Evolutionary conservation across 2,113 vertebrate species (phyloP), one percentile per base, ranked within the genome.

Genomic region (Aegotheles bennettii): DNA sequence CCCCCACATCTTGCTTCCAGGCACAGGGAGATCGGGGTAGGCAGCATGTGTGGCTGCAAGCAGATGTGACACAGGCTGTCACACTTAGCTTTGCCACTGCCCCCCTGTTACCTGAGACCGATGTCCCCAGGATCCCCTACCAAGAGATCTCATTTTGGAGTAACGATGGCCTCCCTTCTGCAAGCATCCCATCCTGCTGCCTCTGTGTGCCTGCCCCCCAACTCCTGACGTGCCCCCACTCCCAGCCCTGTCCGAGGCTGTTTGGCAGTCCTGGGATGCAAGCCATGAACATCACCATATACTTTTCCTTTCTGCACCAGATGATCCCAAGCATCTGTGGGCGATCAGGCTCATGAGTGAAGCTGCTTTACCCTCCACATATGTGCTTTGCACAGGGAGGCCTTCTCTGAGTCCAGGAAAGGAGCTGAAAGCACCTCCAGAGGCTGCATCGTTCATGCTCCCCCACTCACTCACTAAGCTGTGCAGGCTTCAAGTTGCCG

Each of bases 361-460:
- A 88, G 59, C 45, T 1, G 1, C 38, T 21, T 45, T 42, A 29
- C 45, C 70, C 56, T 80, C 63, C 14, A 15, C 63, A 31, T 47
- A 45, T 0, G 1, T 26, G 57, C 63, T 87, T 76, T 65, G 43
- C 63, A 59, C 53, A 29, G 16, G 36, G 53, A 87, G 65, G 47
- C 25, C 68, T 94, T 64, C 40, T 79, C 68, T 23, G 56, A 10
- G 26, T 87, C 35, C 71, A 50, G 33, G 67, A 29, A 51, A 63
- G 5, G 31, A 29, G 47, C 65, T 38, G 71, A 63, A 83, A 78
- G 76, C 76, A 89, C 91, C 86, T 89, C 71, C 91, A 91, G 75
- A 47, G 40, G 35, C 70, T 76, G 76, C 59, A 45, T 57, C 0
- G 1, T 73, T 93, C 7, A 1, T 1, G n/a, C 50, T 69, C 45